Evolutionary conservation across 2,113 vertebrate genomes (phyloP).

Genomic region (Lagopus muta): DNA sequence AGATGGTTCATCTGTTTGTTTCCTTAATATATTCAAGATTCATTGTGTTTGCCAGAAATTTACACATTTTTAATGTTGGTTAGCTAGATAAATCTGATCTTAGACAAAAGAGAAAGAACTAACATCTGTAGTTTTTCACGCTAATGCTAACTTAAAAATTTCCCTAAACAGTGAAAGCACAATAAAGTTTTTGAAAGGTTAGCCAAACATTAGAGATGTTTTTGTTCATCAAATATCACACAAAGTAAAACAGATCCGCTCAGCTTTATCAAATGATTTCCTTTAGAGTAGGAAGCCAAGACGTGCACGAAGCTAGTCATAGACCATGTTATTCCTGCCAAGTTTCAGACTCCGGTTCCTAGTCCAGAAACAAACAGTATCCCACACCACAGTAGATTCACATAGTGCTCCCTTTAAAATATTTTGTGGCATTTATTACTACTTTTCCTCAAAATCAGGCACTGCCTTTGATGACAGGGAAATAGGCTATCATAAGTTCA

Average conservation of each 20-base stretch:
- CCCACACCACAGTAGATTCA: neutral
- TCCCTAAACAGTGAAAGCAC: neutral
- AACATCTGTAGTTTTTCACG: slow-evolving; percentile 49
- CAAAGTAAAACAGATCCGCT: slow-evolving; percentile 4
- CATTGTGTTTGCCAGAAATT: slow-evolving; percentile 54
- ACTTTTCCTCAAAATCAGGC: neutral
- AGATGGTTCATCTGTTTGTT: slow-evolving; percentile 70
- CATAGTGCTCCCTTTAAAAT: neutral
- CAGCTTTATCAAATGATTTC: neutral
- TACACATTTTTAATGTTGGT: slow-evolving; percentile 57
- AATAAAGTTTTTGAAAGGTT: slow-evolving; percentile 15
- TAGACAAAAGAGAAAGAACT: slow-evolving; percentile 39
- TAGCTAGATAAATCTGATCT: slow-evolving; percentile 59
- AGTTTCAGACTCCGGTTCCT: neutral
- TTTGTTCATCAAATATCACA: neutral
- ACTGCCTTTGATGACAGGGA: neutral
- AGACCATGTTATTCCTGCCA: neutral
- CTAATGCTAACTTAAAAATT: slow-evolving; percentile 23
- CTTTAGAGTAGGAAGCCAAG: neutral
- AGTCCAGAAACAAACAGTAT: neutral
- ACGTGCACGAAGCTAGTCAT: neutral
- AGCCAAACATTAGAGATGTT: neutral
- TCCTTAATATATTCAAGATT: slow-evolving; percentile 64
- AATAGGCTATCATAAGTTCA: neutral
- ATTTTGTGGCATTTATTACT: neutral